Percentiles rank a stretch among this genome's conserved stretches.
phyloP scores from a whole-genome alignment of 2,888 invertebrate genomes.

The Alentia gelatinosa region DNA sequence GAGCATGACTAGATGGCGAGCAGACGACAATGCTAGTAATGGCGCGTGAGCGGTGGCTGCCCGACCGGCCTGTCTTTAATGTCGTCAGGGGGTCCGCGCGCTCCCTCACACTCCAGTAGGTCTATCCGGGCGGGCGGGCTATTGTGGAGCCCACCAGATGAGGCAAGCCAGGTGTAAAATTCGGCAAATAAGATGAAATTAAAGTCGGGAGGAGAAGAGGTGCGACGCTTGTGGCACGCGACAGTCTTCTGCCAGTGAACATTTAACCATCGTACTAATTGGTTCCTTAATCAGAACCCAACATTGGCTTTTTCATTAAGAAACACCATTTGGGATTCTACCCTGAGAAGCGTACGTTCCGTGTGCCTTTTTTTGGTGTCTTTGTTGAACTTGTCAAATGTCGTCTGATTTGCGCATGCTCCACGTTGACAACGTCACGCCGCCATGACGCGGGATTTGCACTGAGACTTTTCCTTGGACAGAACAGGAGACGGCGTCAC shows the following conservation, averaged over 20 bases:
- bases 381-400: background rate
- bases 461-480: too few species aligned
- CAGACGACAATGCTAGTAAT: conserved; percentile 2
- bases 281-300: background rate
- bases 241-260: background rate
- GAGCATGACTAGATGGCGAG: background rate
- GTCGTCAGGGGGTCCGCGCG: background rate
- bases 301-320: background rate
- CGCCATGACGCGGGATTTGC: too few species aligned
- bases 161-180: conserved; percentile 29
- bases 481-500: background rate
- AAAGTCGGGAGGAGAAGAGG: conserved; percentile 25
- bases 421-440: too few species aligned
- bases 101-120: conserved; percentile 5
- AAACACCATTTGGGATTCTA: background rate
- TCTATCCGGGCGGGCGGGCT: background rate
- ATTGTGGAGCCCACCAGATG: background rate
- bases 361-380: background rate
- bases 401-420: background rate
- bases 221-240: conserved; percentile 7
- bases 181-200: conserved; percentile 47
- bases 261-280: background rate
- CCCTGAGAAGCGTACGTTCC: background rate
- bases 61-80: conserved; percentile 22
- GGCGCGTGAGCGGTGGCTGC: background rate